Percentiles rank a stretch among this genome's conserved stretches.
Conservation (phyloP, 2,888 invertebrate genomes). For the Spisula subtruncata region DNA sequence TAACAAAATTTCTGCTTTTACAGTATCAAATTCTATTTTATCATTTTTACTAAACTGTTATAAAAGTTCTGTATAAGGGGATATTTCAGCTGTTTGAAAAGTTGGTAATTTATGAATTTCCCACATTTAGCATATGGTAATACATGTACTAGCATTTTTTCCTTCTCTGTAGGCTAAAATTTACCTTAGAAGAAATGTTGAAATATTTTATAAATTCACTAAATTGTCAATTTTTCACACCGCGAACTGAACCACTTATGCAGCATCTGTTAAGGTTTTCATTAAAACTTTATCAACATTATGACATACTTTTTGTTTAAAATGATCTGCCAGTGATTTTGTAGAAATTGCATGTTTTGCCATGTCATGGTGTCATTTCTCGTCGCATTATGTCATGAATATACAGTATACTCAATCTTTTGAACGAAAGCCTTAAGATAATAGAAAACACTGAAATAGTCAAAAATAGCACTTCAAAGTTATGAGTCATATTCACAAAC, state of each 20-base stretch:
- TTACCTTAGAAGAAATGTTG: too few relatives aligned
- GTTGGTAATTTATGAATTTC: too few relatives aligned
- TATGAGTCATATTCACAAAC: neutral
- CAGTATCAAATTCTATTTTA: slow-evolving; percentile 18
- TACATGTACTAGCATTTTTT: too few relatives aligned
- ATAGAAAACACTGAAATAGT: too few relatives aligned
- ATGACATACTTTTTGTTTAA: neutral
- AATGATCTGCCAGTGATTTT: neutral
- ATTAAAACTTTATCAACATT: slow-evolving; percentile 11
- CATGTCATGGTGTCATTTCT: neutral
- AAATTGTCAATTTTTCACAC: too few relatives aligned
- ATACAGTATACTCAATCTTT: too few relatives aligned
- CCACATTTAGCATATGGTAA: too few relatives aligned
- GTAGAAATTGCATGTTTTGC: neutral
- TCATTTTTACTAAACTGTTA: neutral
- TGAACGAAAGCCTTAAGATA: neutral
- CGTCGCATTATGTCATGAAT: neutral
- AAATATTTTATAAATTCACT: neutral
- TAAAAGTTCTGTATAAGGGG: neutral
- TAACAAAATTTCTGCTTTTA: too few relatives aligned
- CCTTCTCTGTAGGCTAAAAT: too few relatives aligned
- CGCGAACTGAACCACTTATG: too few relatives aligned
- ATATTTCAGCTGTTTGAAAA: too few relatives aligned
- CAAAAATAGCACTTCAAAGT: neutral
- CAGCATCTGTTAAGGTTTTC: neutral